Percentiles rank a stretch among this genome's conserved stretches.
Evolutionary conservation across 2,888 invertebrate genomes (phyloP).

Genomic region (Plebejus argus): DNA sequence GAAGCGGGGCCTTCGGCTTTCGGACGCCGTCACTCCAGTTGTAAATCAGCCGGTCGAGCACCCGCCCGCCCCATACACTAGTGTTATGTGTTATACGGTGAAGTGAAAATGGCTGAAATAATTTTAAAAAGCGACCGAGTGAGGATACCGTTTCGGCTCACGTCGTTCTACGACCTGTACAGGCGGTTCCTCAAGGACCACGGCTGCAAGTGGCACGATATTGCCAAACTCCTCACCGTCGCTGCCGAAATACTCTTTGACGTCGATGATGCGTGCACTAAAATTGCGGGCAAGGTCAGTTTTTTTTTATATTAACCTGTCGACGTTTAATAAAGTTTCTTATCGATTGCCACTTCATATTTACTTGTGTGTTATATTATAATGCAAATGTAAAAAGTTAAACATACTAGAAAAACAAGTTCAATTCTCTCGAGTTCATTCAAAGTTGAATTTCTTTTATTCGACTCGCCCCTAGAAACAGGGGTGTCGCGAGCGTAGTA

Average conservation of each 20-base stretch:
- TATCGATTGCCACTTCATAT: slow-evolving; percentile 29
- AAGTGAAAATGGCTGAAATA: slow-evolving; percentile 65
- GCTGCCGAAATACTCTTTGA: slow-evolving; percentile 74
- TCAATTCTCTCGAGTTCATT: not conserved
- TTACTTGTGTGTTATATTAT: not conserved
- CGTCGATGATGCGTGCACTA: slow-evolving; percentile 69
- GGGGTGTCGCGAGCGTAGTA: slow-evolving; percentile 43
- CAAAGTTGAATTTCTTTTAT: slow-evolving; percentile 21
- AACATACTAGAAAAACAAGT: slow-evolving; percentile 1
- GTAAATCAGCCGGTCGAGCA: slow-evolving; percentile 63
- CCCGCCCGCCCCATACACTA: slow-evolving; percentile 60
- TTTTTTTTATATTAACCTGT: slow-evolving; percentile 19
- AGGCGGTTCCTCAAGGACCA: slow-evolving; percentile 74
- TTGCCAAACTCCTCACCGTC: slow-evolving; percentile 69
- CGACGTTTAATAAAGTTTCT: slow-evolving; percentile 31
- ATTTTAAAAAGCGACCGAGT: slow-evolving; percentile 59
- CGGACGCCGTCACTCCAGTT: slow-evolving; percentile 57
- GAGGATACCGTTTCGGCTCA: slow-evolving; percentile 59
- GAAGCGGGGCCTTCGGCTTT: slow-evolving; percentile 30
- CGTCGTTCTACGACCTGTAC: slow-evolving; percentile 72
- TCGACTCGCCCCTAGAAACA: slow-evolving; percentile 13
- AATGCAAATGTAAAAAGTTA: not conserved
- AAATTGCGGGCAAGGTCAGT: slow-evolving; percentile 74
- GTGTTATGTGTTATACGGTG: slow-evolving; percentile 45
- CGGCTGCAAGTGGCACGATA: slow-evolving; percentile 76